Evolutionary conservation across 1,140 invertebrate genomes (phyloP).

Genomic region (Capitella teleta): DNA sequence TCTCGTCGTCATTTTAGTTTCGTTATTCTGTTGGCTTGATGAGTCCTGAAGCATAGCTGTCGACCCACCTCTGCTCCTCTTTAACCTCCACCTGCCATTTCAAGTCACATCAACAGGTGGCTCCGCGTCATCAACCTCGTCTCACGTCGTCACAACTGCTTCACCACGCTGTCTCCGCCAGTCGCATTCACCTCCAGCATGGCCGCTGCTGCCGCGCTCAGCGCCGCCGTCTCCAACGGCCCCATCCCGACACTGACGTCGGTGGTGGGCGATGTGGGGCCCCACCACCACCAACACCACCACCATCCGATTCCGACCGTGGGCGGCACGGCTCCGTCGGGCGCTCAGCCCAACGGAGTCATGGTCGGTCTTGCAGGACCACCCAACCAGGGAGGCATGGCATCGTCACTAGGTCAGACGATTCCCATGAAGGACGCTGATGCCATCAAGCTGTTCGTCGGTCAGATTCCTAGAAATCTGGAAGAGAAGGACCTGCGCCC

Average conservation of each 20-base stretch:
- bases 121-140: too few relatives aligned
- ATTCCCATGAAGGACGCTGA: constrained; percentile 45
- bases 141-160: too few relatives aligned
- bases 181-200: too few relatives aligned
- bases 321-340: background rate
- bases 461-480: constrained; percentile 82
- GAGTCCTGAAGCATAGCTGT: too few relatives aligned
- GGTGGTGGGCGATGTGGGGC: background rate
- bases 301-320: background rate
- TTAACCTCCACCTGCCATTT: too few relatives aligned
- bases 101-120: too few relatives aligned
- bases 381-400: background rate
- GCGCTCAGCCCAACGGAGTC: background rate
- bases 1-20: too few relatives aligned
- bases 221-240: too few relatives aligned
- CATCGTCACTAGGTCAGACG: background rate
- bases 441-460: constrained; percentile 77
- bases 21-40: too few relatives aligned
- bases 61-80: too few relatives aligned
- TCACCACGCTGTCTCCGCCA: too few relatives aligned
- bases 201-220: too few relatives aligned
- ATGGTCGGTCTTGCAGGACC: background rate
- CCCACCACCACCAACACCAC: background rate
- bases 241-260: background rate
- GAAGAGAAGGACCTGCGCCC: constrained; percentile 78